A percentile compares a stretch with the other conserved stretches of the same genome.
These are phyloP conservation scores for Coregonus sp. DNA, from an alignment of 2,797 vertebrate species.

Conservation along the genomic window DNA sequence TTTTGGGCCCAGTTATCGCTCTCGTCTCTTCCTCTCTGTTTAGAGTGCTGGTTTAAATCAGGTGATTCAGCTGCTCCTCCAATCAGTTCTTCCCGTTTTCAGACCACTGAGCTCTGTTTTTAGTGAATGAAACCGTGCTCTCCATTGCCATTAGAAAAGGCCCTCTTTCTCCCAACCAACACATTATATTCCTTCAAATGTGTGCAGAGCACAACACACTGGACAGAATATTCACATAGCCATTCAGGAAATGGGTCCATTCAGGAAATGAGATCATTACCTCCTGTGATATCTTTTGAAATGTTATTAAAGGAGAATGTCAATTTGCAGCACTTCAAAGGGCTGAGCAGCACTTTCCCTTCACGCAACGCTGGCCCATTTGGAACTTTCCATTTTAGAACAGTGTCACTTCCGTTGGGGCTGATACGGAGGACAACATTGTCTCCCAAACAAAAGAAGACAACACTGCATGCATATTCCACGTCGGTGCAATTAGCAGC, in stretches of 20 bases:
- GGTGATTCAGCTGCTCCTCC: conserved; percentile 7
- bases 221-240: conserved; percentile 51
- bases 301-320: conserved; percentile 57
- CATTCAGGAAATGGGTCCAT: conserved; percentile 64
- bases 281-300: conserved; percentile 58
- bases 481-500: conserved; percentile 50
- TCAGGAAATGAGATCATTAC: conserved; percentile 61
- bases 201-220: conserved; percentile 44
- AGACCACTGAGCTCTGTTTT: conserved; percentile 31
- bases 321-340: conserved; percentile 59
- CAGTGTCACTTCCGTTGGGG: conserved; percentile 53
- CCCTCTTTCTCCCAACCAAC: conserved; percentile 48
- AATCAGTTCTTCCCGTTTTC: conserved; percentile 39
- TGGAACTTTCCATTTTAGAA: conserved; percentile 46
- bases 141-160: conserved; percentile 59
- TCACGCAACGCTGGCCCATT: conserved; percentile 29
- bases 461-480: conserved; percentile 38
- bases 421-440: conserved; percentile 45
- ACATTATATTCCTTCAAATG: conserved; percentile 50
- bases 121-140: conserved; percentile 59
- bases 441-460: conserved; percentile 50
- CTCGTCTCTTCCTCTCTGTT: too few species aligned
- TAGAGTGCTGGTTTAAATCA: not conserved
- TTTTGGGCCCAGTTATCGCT: too few species aligned
- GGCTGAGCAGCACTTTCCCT: conserved; percentile 36